Evolutionary conservation across 2,113 vertebrate genomes (phyloP), one percentile per base, ranked within the genome.

Genomic region (Stomatorhinus ivindoensis): DNA sequence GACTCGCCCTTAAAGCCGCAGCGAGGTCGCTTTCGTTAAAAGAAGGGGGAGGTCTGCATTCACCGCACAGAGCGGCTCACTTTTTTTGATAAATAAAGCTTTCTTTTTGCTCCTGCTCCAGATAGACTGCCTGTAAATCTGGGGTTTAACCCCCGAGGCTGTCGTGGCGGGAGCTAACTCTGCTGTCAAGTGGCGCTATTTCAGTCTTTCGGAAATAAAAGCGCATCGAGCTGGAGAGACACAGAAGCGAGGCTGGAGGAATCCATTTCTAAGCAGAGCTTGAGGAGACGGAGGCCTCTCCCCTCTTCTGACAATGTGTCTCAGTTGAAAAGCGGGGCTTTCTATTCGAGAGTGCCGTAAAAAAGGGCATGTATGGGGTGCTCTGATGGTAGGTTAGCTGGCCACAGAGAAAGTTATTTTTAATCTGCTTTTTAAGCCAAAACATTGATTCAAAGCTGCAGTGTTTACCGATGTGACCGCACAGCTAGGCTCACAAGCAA

Each of bases 91-190:
- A 88, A 91, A 92, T 91, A 90, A 85, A 91, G 92, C 90, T 92
- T 94, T 87, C n/a, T 90, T 92, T 92, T 19, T 42, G 13, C 15
- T 69, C 86, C 53, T 4, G 86, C 90, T 92, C 91, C 91, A 94
- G 94, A 94, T 93, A 92, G 90, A 92, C 92, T 91, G 88, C 82
- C 90, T 93, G 91, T 93, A 94, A 94, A 94, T 92, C 89, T 92
- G 89, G 89, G 92, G 92, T 94, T 93, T 92, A 93, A 94, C 47
- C 92, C 92, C 92, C 90, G 90, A 94, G 90, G 91, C 92, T 93
- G 92, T 92, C 93, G 92, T 84, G 91, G 89, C 61, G 86, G 90
- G 44, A 88, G 90, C 65, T 91, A 92, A 93, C 90, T 91, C 87
- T 39, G 88, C 83, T 89, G 91, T 91, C 91, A 91, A 91, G 89